These are phyloP conservation scores for Peromyscus leucopus DNA, from an alignment of 2,113 vertebrate genomes.

Conservation along the genomic window DNA sequence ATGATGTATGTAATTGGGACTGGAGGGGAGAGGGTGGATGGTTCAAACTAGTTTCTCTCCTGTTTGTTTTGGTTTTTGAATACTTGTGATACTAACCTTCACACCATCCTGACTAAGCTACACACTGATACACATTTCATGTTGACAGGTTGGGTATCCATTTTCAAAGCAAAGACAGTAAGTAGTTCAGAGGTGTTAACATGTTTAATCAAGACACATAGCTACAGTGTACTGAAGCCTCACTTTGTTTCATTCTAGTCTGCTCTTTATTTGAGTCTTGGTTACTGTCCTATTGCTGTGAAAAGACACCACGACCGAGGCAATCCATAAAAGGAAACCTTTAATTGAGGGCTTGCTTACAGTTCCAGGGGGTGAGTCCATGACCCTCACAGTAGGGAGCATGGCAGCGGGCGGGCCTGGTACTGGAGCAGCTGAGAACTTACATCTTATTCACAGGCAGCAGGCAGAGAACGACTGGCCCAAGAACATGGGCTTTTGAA, in stretches of 20 bases:
- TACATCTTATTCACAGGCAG: not conserved
- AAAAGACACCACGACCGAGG: not conserved
- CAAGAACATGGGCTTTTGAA: not conserved
- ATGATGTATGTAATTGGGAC: not conserved
- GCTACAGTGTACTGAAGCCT: not conserved
- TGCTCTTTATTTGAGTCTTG: not conserved
- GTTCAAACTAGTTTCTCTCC: not conserved
- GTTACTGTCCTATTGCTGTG: not conserved
- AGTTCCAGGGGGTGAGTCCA: not conserved
- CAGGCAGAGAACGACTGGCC: not conserved
- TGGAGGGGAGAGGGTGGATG: not conserved
- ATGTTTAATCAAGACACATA: not conserved
- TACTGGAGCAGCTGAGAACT: not conserved
- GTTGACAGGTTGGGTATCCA: not conserved
- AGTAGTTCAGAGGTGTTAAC: not conserved
- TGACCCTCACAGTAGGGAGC: not conserved
- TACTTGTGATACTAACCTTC: not conserved
- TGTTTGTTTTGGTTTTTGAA: not conserved
- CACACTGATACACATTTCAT: not conserved
- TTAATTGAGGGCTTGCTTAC: not conserved
- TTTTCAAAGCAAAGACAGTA: conserved; percentile 15
- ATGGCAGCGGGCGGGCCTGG: not conserved
- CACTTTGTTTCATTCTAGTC: not conserved
- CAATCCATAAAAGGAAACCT: not conserved
- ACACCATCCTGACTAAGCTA: not conserved